These are phyloP conservation scores for Climacteris rufus DNA, from an alignment of 2,113 vertebrate species.

Conservation along the genomic window DNA sequence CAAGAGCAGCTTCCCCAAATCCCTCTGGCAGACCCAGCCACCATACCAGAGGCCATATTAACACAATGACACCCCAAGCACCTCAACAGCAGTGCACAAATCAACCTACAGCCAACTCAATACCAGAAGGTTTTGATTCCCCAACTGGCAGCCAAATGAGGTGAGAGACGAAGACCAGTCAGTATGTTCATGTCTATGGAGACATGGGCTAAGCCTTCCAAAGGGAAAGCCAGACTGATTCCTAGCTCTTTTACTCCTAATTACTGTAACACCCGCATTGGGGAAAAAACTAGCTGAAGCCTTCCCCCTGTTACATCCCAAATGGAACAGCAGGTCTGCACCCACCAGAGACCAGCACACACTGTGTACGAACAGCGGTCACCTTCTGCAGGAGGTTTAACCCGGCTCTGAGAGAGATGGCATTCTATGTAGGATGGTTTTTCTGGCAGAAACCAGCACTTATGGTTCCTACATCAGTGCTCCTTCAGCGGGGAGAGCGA, in stretches of 20 bases:
- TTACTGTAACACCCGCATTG: not conserved
- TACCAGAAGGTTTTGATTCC: rapidly evolving
- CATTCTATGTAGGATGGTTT: rapidly evolving
- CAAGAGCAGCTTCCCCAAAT: not conserved
- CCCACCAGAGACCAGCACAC: rapidly evolving
- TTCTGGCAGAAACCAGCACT: not conserved
- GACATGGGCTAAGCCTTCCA: not conserved
- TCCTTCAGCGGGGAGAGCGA: rapidly evolving
- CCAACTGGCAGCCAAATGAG: not conserved
- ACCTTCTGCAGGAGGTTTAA: not conserved
- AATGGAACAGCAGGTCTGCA: not conserved
- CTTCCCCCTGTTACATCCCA: not conserved
- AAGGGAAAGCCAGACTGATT: not conserved
- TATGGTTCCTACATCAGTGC: rapidly evolving
- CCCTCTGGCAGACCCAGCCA: not conserved
- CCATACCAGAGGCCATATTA: not conserved
- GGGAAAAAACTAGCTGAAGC: not conserved
- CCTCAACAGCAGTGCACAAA: rapidly evolving
- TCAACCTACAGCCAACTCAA: not conserved
- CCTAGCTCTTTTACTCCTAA: not conserved
- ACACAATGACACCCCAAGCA: not conserved
- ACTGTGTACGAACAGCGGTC: not conserved
- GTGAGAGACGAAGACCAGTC: not conserved
- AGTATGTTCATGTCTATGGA: rapidly evolving
- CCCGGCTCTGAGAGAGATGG: not conserved